phyloP scores from a whole-genome alignment of 2,113 vertebrate genomes.

The Hippolais icterina region DNA sequence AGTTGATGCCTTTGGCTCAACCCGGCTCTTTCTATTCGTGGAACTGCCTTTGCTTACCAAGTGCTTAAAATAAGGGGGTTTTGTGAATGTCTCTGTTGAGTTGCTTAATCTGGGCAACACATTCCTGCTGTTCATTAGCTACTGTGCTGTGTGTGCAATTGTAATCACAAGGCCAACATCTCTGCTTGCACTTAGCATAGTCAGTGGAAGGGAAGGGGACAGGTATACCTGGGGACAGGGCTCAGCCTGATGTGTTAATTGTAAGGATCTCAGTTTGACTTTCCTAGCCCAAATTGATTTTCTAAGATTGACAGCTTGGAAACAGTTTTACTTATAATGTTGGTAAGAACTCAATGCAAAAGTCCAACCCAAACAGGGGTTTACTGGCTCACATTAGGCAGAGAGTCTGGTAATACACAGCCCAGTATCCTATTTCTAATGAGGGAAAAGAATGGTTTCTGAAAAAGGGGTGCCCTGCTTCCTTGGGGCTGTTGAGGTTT shows the following conservation, averaged over 20 bases:
- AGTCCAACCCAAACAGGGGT: accelerated
- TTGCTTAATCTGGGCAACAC: accelerated
- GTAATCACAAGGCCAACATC: neutral
- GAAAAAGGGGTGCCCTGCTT: neutral
- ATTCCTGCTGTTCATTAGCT: neutral
- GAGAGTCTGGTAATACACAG: neutral
- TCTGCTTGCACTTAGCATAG: accelerated
- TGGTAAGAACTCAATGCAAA: neutral
- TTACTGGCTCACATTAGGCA: neutral
- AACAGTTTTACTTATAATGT: neutral
- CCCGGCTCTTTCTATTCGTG: accelerated
- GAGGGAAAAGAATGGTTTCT: neutral
- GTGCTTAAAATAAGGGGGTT: neutral
- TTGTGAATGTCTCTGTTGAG: neutral
- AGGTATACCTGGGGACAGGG: neutral
- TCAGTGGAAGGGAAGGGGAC: neutral
- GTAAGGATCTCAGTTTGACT: neutral
- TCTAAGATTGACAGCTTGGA: neutral
- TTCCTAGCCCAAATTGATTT: neutral
- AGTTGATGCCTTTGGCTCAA: neutral
- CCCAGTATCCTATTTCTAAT: neutral
- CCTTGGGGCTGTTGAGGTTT: neutral
- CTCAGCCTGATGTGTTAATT: neutral
- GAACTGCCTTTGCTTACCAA: neutral
- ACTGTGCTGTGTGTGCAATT: accelerated